Conservation (phyloP, 2,888 invertebrate genomes). For the Dynastes grantii region DNA sequence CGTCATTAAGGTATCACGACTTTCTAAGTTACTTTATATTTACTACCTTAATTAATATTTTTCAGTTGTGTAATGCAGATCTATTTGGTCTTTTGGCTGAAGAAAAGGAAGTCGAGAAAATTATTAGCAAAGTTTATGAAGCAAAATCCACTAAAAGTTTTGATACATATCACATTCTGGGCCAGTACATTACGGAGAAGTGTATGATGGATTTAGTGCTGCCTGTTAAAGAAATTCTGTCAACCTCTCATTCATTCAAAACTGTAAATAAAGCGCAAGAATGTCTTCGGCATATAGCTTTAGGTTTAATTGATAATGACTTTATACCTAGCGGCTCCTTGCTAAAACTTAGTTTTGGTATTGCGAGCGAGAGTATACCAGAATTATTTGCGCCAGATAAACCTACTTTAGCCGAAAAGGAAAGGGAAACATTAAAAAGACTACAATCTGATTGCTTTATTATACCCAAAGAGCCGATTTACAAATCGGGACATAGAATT, state of each 20-base stretch:
- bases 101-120: conserved; percentile 92
- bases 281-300: conserved; percentile 83
- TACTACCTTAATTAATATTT: neutral
- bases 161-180: conserved; percentile 86
- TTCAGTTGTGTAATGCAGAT: conserved; percentile 86
- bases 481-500: conserved; percentile 74
- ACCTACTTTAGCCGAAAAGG: conserved; percentile 71
- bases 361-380: conserved; percentile 86
- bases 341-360: conserved; percentile 86
- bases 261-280: conserved; percentile 85
- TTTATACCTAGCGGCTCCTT: conserved; percentile 82
- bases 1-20: conserved; percentile 78
- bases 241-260: conserved; percentile 85
- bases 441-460: conserved; percentile 84
- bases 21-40: neutral
- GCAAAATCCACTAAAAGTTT: conserved; percentile 90
- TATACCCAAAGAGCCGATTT: conserved; percentile 82
- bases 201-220: conserved; percentile 83
- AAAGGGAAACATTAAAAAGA: conserved; percentile 72
- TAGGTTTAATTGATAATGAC: conserved; percentile 88
- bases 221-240: conserved; percentile 87
- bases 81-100: conserved; percentile 90
- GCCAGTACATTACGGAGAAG: conserved; percentile 84
- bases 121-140: conserved; percentile 86
- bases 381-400: conserved; percentile 76